Evolutionary conservation across 2,113 vertebrate species (phyloP).

Genomic region (Burhinus bistriatus): DNA sequence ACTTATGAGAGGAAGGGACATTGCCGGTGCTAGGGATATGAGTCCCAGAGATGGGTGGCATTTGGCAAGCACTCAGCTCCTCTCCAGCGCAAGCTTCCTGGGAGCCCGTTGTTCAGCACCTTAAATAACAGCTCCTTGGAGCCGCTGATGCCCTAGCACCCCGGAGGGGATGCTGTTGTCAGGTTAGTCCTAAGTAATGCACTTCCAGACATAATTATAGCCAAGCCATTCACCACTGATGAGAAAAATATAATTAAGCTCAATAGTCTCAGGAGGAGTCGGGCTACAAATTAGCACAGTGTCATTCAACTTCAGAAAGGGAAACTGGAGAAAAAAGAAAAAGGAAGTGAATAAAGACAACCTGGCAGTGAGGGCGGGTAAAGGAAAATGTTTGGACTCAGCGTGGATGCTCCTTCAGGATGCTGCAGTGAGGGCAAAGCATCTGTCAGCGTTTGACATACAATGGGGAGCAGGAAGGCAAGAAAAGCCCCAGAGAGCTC

Average conservation of each 20-base stretch:
- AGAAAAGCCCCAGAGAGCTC: neutral
- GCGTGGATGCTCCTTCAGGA: neutral
- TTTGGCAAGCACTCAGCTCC: neutral
- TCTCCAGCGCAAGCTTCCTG: neutral
- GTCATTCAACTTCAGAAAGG: neutral
- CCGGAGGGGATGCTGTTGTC: neutral
- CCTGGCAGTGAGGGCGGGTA: neutral
- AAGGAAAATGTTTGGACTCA: neutral
- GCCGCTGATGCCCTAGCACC: neutral
- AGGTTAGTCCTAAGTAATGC: constrained; percentile 51
- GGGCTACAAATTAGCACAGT: neutral
- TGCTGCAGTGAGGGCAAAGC: neutral
- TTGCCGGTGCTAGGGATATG: fast-evolving
- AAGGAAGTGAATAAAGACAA: neutral
- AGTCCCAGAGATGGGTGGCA: neutral
- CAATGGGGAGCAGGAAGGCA: neutral
- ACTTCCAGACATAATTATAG: constrained; percentile 26
- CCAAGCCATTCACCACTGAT: neutral
- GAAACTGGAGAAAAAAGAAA: neutral
- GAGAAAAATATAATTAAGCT: constrained; percentile 61
- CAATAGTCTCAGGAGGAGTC: neutral
- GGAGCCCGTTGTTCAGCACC: neutral
- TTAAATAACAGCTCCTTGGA: neutral
- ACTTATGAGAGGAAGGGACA: neutral
- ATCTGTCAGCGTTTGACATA: fast-evolving